A percentile compares a stretch with the other conserved stretches of the same genome.
phyloP scores from a whole-genome alignment of 2,113 vertebrate genomes.

The Percopsis transmontana region DNA sequence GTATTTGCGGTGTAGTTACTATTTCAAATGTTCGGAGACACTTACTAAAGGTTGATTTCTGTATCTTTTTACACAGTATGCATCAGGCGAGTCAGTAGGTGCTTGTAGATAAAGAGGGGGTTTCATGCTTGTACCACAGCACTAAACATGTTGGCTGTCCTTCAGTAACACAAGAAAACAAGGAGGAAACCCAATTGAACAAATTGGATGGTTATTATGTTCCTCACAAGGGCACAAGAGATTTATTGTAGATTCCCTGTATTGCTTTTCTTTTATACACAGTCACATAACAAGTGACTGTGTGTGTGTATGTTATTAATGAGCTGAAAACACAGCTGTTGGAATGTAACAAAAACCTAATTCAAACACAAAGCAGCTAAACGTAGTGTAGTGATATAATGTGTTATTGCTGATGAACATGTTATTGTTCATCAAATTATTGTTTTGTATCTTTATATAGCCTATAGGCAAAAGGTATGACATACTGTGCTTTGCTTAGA shows the following conservation, averaged over 20 bases:
- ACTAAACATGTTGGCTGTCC: background rate
- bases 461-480: no score
- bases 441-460: no score
- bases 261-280: background rate
- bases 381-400: background rate
- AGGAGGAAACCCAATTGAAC: background rate
- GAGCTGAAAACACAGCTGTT: background rate
- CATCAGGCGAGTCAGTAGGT: background rate
- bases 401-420: slow-evolving; percentile 10
- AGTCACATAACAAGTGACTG: no score
- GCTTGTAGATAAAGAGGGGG: background rate
- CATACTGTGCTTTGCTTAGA: no score
- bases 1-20: no score
- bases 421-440: background rate
- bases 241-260: slow-evolving; percentile 14
- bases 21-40: no score
- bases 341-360: slow-evolving; percentile 12
- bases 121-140: background rate
- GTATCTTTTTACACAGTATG: no score
- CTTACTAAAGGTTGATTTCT: no score
- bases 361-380: background rate
- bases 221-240: slow-evolving; percentile 7
- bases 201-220: slow-evolving; percentile 2
- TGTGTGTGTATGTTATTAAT: background rate
- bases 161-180: background rate